Conservation (phyloP, 2,888 invertebrate genomes). For the Lithodes maja region DNA sequence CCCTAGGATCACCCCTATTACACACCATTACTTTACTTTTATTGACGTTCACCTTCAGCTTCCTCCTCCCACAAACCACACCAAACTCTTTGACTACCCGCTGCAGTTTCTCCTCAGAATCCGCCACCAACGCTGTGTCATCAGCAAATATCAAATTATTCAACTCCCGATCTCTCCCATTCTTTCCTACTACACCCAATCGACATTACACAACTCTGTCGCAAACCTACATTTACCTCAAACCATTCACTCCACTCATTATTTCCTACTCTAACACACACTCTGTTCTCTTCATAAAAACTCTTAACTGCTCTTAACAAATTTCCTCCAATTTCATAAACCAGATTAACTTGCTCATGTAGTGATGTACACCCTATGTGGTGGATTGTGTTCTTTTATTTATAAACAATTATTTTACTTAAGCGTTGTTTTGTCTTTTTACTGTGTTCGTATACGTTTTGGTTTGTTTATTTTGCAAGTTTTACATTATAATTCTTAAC, state of each 20-base stretch:
- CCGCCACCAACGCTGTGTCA: not conserved
- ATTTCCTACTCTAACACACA: not conserved
- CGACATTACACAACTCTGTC: not conserved
- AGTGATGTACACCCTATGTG: too few species aligned
- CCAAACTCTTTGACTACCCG: not conserved
- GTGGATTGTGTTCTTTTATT: too few species aligned
- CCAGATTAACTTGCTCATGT: too few species aligned
- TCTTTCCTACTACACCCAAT: not conserved
- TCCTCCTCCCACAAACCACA: not conserved
- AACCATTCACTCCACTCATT: not conserved
- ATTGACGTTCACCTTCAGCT: not conserved
- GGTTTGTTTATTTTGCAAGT: too few species aligned
- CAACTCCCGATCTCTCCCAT: too few species aligned
- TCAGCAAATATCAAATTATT: not conserved
- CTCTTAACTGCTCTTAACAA: too few species aligned
- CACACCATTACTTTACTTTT: not conserved
- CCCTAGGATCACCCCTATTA: not conserved
- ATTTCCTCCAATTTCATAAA: too few species aligned
- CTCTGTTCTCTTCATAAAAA: too few species aligned
- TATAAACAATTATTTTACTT: too few species aligned
- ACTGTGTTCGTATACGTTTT: too few species aligned
- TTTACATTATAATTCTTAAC: too few species aligned
- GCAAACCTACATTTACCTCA: not conserved
- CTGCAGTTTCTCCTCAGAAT: not conserved
- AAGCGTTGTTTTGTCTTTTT: too few species aligned